Conservation (phyloP, 2,888 invertebrate species). For the Nomada ferruginata region DNA sequence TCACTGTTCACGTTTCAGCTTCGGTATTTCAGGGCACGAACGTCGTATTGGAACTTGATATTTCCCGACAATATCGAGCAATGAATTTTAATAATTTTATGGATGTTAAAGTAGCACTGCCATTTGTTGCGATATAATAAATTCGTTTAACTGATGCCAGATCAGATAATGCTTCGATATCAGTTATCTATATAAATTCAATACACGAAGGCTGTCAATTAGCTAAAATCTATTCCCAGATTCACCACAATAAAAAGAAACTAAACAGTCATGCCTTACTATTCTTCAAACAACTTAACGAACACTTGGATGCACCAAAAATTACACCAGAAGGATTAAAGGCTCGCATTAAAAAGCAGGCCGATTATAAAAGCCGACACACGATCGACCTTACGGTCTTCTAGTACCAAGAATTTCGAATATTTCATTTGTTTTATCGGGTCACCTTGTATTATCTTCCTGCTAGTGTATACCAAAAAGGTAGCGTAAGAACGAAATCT, state of each 20-base stretch:
- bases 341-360: conserved; percentile 16
- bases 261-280: no score
- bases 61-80: background rate
- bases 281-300: no score
- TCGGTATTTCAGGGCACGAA: background rate
- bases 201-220: no score
- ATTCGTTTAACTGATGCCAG: background rate
- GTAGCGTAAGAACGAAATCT: conserved; percentile 49
- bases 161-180: no score
- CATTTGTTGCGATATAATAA: background rate
- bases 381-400: background rate
- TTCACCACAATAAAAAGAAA: no score
- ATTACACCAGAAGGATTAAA: background rate
- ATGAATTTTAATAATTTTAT: background rate
- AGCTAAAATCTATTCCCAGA: no score
- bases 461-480: conserved; percentile 22
- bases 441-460: conserved; percentile 34
- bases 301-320: no score
- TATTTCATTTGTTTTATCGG: conserved; percentile 45
- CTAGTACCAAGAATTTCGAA: conserved; percentile 24
- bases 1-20: background rate
- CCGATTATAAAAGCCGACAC: conserved; percentile 25
- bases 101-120: background rate
- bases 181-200: no score
- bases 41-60: background rate